These are phyloP conservation scores for Chironomus striatipennis DNA, from an alignment of 1,140 invertebrate genomes.

Conservation along the genomic window DNA sequence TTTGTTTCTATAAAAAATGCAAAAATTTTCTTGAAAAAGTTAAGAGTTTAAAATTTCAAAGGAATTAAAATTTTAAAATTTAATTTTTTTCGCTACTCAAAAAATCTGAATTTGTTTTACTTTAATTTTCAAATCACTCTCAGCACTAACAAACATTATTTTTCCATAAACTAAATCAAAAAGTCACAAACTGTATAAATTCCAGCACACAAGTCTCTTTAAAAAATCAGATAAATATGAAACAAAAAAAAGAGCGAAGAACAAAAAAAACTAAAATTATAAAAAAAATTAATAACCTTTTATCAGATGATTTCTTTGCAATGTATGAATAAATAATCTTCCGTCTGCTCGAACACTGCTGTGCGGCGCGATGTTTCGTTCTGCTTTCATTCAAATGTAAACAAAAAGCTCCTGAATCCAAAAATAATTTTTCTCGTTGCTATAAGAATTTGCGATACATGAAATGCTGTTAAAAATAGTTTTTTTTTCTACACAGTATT, in stretches of 20 bases:
- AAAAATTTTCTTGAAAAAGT: too few species aligned
- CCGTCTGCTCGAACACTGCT: background rate
- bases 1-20: too few species aligned
- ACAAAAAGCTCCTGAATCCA: conserved; percentile 23
- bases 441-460: conserved; percentile 19
- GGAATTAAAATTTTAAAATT: too few species aligned
- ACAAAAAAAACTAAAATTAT: background rate
- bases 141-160: too few species aligned
- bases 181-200: too few species aligned
- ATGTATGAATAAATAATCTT: conserved; percentile 2
- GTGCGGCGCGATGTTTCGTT: background rate
- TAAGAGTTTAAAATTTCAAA: too few species aligned
- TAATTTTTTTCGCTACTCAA: too few species aligned
- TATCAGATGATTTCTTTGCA: conserved; percentile 20
- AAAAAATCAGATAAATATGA: background rate
- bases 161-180: too few species aligned
- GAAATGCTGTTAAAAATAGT: conserved; percentile 15
- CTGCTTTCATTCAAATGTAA: conserved; percentile 2
- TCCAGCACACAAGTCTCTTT: too few species aligned
- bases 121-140: too few species aligned
- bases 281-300: conserved; percentile 22
- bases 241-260: conserved; percentile 1
- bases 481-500: conserved; percentile 4
- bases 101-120: too few species aligned
- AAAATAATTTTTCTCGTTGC: conserved; percentile 18